Evolutionary conservation across 2,113 vertebrate species (phyloP).

Genomic region (Danionella cerebrum): DNA sequence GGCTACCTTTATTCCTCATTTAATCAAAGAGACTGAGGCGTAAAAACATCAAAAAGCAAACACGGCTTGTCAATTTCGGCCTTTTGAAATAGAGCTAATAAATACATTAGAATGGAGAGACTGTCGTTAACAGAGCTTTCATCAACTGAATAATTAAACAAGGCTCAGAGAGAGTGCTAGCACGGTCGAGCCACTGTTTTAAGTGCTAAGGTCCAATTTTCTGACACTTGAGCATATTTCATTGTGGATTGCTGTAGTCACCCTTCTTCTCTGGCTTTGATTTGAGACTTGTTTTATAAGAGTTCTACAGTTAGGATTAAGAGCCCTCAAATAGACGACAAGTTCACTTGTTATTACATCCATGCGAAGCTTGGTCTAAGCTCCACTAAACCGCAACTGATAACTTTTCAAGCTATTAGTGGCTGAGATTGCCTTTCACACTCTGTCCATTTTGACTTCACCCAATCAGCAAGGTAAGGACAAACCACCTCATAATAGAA

Average conservation of each 20-base stretch:
- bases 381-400: conserved; percentile 67
- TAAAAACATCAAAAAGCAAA: conserved; percentile 48
- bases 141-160: conserved; percentile 47
- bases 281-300: conserved; percentile 51
- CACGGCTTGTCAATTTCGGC: conserved; percentile 39
- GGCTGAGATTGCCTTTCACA: conserved; percentile 56
- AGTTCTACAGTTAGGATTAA: conserved; percentile 60
- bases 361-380: conserved; percentile 63
- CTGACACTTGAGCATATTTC: conserved; percentile 25
- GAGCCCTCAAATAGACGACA: conserved; percentile 56
- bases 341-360: conserved; percentile 65
- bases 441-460: conserved; percentile 32
- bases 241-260: conserved; percentile 33
- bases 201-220: conserved; percentile 23
- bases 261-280: conserved; percentile 47
- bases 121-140: conserved; percentile 46
- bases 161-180: conserved; percentile 28
- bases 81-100: conserved; percentile 22
- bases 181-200: conserved; percentile 26
- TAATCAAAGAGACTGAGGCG: conserved; percentile 33
- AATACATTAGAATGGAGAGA: conserved; percentile 35
- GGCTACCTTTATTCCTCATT: conserved; percentile 25
- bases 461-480: conserved; percentile 57
- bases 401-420: conserved; percentile 69
- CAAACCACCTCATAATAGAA: conserved; percentile 47